Percentiles rank a stretch among this genome's conserved stretches.
phyloP scores from a whole-genome alignment of 2,888 invertebrate species.

The Lymantria monacha region DNA sequence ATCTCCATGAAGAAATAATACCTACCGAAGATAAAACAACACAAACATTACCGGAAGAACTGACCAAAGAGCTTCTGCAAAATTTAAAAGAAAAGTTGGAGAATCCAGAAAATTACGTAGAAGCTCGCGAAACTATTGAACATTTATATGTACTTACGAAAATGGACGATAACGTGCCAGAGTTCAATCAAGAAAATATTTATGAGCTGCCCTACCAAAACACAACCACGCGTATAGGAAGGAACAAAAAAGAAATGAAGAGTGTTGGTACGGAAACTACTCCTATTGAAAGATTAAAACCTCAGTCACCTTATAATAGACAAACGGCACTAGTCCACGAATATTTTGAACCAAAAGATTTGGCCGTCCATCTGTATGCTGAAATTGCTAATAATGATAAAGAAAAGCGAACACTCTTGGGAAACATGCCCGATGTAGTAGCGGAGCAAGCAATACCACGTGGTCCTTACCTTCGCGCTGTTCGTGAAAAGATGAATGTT shows the following conservation, averaged over 20 bases:
- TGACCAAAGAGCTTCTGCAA: constrained; percentile 87
- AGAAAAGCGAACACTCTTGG: constrained; percentile 53
- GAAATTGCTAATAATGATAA: constrained; percentile 80
- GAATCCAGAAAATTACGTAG: constrained; percentile 87
- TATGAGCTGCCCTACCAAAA: constrained; percentile 83
- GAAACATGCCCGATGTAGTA: constrained; percentile 71
- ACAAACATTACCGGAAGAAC: constrained; percentile 88
- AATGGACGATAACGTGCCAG: constrained; percentile 84
- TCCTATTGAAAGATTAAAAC: constrained; percentile 81
- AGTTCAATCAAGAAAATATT: constrained; percentile 76
- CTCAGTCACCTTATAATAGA: constrained; percentile 71
- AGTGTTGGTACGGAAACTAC: constrained; percentile 83
- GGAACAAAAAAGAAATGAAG: constrained; percentile 69
- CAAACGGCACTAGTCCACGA: constrained; percentile 70
- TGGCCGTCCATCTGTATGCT: constrained; percentile 83
- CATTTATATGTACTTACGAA: constrained; percentile 88
- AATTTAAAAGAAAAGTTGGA: constrained; percentile 86
- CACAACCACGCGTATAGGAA: constrained; percentile 61
- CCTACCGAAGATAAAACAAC: constrained; percentile 84
- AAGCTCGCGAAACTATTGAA: constrained; percentile 89
- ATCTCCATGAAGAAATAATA: constrained; percentile 47
- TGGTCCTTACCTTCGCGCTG: constrained; percentile 83
- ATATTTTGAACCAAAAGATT: constrained; percentile 79
- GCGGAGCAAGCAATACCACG: constrained; percentile 67
- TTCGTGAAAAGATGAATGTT: constrained; percentile 80